Conservation (phyloP, 2,888 invertebrate genomes). For the Drosophila fungiperda region DNA sequence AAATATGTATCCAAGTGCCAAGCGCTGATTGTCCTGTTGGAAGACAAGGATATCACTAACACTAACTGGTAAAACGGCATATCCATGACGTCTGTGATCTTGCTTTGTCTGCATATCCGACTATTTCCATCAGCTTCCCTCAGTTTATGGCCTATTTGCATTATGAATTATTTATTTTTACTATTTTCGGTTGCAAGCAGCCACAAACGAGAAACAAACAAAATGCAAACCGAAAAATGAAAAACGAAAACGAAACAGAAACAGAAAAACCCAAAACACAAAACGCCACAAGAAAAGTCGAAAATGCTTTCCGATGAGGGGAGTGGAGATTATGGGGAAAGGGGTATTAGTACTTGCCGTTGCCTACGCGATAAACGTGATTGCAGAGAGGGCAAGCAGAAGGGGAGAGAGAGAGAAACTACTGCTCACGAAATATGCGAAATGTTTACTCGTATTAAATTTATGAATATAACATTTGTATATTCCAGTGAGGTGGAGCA, state of each 20-base stretch:
- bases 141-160: slow-evolving; percentile 75
- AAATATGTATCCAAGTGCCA: not conserved
- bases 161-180: slow-evolving; percentile 80
- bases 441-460: slow-evolving; percentile 77
- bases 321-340: not conserved
- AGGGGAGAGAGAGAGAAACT: slow-evolving; percentile 30
- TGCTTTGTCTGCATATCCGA: slow-evolving; percentile 44
- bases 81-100: slow-evolving; percentile 9
- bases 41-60: not conserved
- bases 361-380: slow-evolving; percentile 62
- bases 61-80: not conserved
- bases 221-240: slow-evolving; percentile 24
- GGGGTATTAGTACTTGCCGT: slow-evolving; percentile 54
- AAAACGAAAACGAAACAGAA: slow-evolving; percentile 8
- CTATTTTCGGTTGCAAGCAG: slow-evolving; percentile 49
- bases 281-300: slow-evolving; percentile 33
- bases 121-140: slow-evolving; percentile 34
- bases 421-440: slow-evolving; percentile 67
- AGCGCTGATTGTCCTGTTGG: slow-evolving; percentile 9
- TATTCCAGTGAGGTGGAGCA: slow-evolving; percentile 56
- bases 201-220: slow-evolving; percentile 35
- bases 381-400: slow-evolving; percentile 19
- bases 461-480: slow-evolving; percentile 75
- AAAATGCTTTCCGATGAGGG: slow-evolving; percentile 50
- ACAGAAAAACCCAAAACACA: slow-evolving; percentile 31